phyloP scores from a whole-genome alignment of 2,113 vertebrate species.

The Brachyistius frenatus region DNA sequence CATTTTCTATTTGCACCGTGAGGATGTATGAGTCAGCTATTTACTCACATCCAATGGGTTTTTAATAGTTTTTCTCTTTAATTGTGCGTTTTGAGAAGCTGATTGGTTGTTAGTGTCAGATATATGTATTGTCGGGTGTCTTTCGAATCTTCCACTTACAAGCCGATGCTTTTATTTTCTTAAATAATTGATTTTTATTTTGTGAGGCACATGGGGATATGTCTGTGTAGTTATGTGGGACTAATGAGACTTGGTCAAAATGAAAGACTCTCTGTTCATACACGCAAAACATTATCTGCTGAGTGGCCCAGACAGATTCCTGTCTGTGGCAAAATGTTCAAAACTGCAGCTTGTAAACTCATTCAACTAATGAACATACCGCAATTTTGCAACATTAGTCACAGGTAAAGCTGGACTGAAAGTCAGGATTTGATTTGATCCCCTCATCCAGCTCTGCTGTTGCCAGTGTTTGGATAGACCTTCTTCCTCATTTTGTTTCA shows the following conservation, averaged over 20 bases:
- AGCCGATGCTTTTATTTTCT: too few species aligned
- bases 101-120: neutral
- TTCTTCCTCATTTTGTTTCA: conserved; percentile 32
- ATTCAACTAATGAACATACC: conserved; percentile 14
- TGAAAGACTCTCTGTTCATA: neutral
- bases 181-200: neutral
- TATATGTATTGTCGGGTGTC: neutral
- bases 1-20: neutral
- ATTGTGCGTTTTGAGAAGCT: neutral
- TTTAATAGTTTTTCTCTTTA: neutral
- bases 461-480: conserved; percentile 5
- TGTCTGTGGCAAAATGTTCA: neutral
- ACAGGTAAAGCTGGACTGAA: neutral
- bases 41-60: neutral
- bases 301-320: conserved; percentile 30
- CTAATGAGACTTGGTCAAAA: neutral
- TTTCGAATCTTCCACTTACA: neutral
- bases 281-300: neutral
- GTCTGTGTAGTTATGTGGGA: neutral
- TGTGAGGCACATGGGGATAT: neutral
- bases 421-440: neutral
- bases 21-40: conserved; percentile 41
- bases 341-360: conserved; percentile 21
- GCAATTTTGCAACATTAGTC: too few species aligned
- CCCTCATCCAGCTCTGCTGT: neutral